Evolutionary conservation across 1,140 invertebrate genomes (phyloP).

Genomic region (Marisa cornuarietis): DNA sequence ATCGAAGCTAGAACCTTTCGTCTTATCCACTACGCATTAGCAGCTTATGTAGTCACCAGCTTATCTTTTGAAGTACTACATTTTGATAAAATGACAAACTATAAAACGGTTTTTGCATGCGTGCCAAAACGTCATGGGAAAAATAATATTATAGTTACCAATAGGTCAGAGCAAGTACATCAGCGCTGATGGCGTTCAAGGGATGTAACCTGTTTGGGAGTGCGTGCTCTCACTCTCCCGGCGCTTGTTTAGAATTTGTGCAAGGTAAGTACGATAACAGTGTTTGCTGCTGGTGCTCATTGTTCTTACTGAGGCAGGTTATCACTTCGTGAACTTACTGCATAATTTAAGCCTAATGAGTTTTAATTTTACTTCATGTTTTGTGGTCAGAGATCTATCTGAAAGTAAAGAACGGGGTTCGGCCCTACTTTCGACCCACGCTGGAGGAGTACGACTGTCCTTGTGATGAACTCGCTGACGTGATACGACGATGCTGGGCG

Average conservation of each 20-base stretch:
- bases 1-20: no score
- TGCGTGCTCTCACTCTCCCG: neutral
- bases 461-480: constrained; percentile 79
- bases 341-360: neutral
- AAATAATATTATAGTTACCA: no score
- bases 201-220: neutral
- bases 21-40: no score
- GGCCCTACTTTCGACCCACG: constrained; percentile 74
- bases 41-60: no score
- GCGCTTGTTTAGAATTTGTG: no score
- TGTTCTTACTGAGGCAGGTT: neutral
- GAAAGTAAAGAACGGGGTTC: constrained; percentile 66
- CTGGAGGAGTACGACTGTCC: constrained; percentile 70
- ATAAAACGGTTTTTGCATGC: no score
- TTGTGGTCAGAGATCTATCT: constrained; percentile 47
- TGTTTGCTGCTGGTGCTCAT: neutral
- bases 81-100: neutral
- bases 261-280: neutral
- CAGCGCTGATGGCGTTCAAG: no score
- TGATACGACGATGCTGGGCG: constrained; percentile 89
- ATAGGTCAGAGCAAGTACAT: no score
- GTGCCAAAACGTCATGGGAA: no score
- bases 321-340: neutral
- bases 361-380: neutral
- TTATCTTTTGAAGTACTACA: no score